A percentile compares a stretch with the other conserved stretches of the same genome.
phyloP scores from a whole-genome alignment of 2,797 vertebrate species.

The Meriones psammophilus region DNA sequence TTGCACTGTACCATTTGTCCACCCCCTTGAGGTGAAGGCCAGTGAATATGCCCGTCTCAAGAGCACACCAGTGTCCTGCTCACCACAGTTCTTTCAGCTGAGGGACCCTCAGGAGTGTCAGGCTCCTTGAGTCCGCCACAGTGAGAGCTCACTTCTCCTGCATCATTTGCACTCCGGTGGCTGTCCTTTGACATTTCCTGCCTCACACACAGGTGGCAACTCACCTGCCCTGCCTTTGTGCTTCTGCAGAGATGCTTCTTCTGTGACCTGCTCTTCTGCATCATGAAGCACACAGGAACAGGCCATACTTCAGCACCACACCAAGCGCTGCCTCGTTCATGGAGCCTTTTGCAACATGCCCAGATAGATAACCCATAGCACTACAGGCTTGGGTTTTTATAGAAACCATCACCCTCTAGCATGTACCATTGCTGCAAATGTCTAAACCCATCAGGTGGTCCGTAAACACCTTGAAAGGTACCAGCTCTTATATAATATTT shows the following conservation, averaged over 20 bases:
- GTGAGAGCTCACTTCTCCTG: neutral
- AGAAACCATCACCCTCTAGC: constrained; percentile 2
- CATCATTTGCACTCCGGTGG: neutral
- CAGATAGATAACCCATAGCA: neutral
- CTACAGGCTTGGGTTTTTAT: neutral
- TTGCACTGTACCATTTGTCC: neutral
- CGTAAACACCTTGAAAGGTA: neutral
- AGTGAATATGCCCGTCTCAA: neutral
- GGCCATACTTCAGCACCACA: neutral
- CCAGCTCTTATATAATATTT: neutral
- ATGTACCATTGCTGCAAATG: neutral
- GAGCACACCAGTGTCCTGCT: neutral
- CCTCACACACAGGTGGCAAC: neutral
- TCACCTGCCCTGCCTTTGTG: neutral
- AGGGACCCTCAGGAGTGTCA: neutral
- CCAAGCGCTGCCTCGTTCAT: neutral
- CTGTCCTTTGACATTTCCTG: neutral
- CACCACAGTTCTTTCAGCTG: neutral
- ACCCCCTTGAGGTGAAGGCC: neutral
- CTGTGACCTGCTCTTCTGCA: neutral
- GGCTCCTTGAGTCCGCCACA: neutral
- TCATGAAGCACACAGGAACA: neutral
- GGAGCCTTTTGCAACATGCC: neutral
- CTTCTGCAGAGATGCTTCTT: neutral
- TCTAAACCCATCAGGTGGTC: neutral